Percentiles rank a stretch among this genome's conserved stretches.
phyloP scores from a whole-genome alignment of 1,140 invertebrate genomes.

The Diplogasteroides magnus region DNA sequence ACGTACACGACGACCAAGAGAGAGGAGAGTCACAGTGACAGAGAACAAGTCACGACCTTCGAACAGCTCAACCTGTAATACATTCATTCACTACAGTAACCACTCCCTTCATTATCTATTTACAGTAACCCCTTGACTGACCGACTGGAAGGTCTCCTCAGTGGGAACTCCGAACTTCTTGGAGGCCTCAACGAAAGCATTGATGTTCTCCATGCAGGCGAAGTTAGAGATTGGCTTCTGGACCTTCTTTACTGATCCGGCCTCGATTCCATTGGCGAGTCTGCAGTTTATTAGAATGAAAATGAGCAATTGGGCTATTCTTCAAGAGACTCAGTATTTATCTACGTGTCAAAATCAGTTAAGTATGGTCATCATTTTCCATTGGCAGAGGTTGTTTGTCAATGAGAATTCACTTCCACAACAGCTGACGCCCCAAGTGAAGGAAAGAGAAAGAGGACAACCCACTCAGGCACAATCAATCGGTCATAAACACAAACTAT shows the following conservation, averaged over 20 bases:
- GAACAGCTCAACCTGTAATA: slow-evolving; percentile 70
- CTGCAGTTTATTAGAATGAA: no score
- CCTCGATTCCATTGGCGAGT: slow-evolving; percentile 55
- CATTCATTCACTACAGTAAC: slow-evolving; percentile 34
- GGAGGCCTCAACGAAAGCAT: slow-evolving; percentile 79
- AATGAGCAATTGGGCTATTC: no score
- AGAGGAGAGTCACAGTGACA: slow-evolving; percentile 86
- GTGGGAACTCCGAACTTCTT: slow-evolving; percentile 81
- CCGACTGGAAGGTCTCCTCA: slow-evolving; percentile 83
- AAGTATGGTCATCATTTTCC: no score
- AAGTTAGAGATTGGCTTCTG: slow-evolving; percentile 79
- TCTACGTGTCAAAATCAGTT: no score
- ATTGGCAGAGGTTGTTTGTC: no score
- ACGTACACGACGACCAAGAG: slow-evolving; percentile 83
- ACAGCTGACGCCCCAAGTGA: no score
- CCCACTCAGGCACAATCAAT: no score
- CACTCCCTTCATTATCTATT: slow-evolving; percentile 7
- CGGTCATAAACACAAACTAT: no score
- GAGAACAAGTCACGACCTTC: slow-evolving; percentile 89
- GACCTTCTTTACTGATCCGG: slow-evolving; percentile 76
- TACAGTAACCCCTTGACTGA: no score
- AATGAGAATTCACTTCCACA: no score
- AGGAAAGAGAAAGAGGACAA: no score
- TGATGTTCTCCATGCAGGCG: slow-evolving; percentile 98
- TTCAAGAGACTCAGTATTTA: slow-evolving; percentile 2